Evolutionary conservation across 2,797 vertebrate species (phyloP), one percentile per base, ranked within the genome.

Genomic region (Pipistrellus nathusii): DNA sequence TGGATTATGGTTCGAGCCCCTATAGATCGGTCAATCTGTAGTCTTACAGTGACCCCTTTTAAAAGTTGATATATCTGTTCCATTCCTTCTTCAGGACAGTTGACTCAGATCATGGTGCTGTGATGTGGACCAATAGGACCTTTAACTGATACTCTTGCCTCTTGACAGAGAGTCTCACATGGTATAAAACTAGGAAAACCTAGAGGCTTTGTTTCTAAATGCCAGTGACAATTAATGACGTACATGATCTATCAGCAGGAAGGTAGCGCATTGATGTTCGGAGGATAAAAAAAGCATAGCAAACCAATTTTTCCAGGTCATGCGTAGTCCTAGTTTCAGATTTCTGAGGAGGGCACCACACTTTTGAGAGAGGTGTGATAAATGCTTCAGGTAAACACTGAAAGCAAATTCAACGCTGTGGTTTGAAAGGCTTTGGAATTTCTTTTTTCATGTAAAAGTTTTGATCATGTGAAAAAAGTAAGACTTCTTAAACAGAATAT

Each of bases 101-200:
- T 94, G 93, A 95, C 92, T 95, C 90, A 95, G 85, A 92, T 89
- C 90, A 41, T 44, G 51, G 76, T 85, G 64, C 53, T 13, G 25
- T 97, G 94, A 88, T 90, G 90, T 85, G 57, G 73, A 95, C 83
- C 35, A 38, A 68, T 69, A 72, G 62, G 48, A 73, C 96, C 96
- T 97, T 97, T 96, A 95, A 95, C 93, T 96, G 94, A 94, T 48
- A 88, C 14, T 80, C 78, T 97, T 73, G 30, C 89, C 97, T 97
- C 93, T 88, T 93, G 93, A 93, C 95, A 94, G 91, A 95, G 93
- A 94, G 89, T 89, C 93, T 97, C 95, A 90, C 81, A 48, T 96
- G 86, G 91, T 95, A 96, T 59, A 95, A 93, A 88, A 95, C 91
- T 94, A 97, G 62, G 94, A 97, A 97, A 97, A 97, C 88, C 93